Percentiles rank a stretch among this genome's conserved stretches.
Evolutionary conservation across 2,797 vertebrate genomes (phyloP).

Genomic region (Graptemys geographica): DNA sequence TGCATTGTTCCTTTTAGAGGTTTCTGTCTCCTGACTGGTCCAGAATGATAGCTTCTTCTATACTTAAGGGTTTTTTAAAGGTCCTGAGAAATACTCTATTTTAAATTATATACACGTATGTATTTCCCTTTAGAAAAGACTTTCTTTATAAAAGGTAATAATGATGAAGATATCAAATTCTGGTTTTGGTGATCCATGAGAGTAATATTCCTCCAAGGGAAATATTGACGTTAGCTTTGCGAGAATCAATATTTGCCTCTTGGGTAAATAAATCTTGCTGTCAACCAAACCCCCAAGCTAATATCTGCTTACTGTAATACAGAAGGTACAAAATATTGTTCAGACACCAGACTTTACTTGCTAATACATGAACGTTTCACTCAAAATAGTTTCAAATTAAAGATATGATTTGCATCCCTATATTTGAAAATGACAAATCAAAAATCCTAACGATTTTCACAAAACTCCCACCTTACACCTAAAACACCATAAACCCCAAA

Average conservation of each 20-base stretch:
- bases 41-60: not conserved
- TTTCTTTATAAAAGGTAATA: constrained; percentile 39
- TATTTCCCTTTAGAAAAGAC: constrained; percentile 20
- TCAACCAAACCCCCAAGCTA: constrained; percentile 65
- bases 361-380: constrained; percentile 49
- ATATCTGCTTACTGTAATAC: constrained; percentile 59
- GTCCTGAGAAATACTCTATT: not conserved
- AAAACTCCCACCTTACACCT: not conserved
- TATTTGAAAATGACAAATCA: not conserved
- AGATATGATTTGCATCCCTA: constrained; percentile 27
- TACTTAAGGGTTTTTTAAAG: not conserved
- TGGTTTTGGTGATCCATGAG: constrained; percentile 53
- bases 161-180: constrained; percentile 57
- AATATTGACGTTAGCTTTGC: constrained; percentile 50
- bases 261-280: constrained; percentile 66
- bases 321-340: constrained; percentile 57
- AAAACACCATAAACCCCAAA: not conserved
- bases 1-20: constrained; percentile 21
- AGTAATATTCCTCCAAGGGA: constrained; percentile 68
- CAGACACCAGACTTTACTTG: constrained; percentile 23
- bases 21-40: not conserved
- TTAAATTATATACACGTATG: not conserved
- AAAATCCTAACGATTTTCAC: not conserved
- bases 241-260: constrained; percentile 68
- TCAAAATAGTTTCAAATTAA: constrained; percentile 57